Conservation (phyloP, 2,113 vertebrate genomes). For the Piliocolobus tephrosceles region DNA sequence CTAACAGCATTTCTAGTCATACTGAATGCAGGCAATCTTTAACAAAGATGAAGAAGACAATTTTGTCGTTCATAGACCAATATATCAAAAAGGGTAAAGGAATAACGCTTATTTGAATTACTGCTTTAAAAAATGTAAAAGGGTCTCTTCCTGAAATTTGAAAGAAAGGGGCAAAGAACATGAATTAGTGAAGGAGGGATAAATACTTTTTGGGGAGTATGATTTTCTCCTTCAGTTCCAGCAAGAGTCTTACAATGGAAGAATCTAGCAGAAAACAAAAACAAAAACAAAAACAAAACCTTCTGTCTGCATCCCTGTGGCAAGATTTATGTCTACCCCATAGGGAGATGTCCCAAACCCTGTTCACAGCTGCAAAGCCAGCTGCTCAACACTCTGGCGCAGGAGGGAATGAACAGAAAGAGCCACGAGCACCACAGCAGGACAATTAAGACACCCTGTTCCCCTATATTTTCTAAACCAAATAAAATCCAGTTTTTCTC, state of each 20-base stretch:
- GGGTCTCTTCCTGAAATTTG: not conserved
- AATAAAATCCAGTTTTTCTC: not conserved
- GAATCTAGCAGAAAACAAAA: not conserved
- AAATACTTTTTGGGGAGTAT: not conserved
- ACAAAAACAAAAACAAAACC: not conserved
- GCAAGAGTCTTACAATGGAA: not conserved
- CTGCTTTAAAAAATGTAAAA: conserved; percentile 6
- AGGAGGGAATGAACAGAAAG: not conserved
- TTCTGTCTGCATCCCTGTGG: not conserved
- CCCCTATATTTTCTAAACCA: not conserved
- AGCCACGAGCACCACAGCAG: not conserved
- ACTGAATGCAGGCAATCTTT: conserved; percentile 14
- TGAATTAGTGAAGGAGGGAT: not conserved
- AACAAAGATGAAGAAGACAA: not conserved
- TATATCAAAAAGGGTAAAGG: not conserved
- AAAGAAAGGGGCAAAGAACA: not conserved
- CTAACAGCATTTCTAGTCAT: not conserved
- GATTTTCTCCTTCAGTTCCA: conserved; percentile 21
- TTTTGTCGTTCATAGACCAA: not conserved
- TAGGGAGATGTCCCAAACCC: not conserved
- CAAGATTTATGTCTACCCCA: conserved; percentile 25
- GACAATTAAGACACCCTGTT: conserved; percentile 11
- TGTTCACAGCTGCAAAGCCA: conserved; percentile 32
- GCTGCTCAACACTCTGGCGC: conserved; percentile 14
- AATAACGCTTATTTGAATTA: not conserved